Conservation (phyloP, 2,797 vertebrate genomes). For the Enteromius treurensis region DNA sequence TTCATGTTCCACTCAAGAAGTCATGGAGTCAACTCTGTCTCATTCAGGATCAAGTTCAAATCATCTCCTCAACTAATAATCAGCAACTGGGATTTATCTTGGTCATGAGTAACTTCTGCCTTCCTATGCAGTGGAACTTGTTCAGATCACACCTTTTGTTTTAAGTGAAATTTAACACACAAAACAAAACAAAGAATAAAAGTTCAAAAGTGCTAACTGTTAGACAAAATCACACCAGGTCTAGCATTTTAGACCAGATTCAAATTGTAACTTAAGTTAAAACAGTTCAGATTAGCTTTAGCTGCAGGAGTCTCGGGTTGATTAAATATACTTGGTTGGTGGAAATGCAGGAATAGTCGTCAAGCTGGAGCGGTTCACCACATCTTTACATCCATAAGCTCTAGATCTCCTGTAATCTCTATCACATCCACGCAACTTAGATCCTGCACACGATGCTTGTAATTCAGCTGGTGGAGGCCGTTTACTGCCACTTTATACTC, state of each 20-base stretch:
- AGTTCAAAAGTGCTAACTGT: neutral
- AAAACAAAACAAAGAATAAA: neutral
- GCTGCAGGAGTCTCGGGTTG: neutral
- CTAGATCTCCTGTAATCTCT: constrained; percentile 82
- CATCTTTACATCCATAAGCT: constrained; percentile 77
- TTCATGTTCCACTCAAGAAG: neutral
- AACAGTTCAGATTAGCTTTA: neutral
- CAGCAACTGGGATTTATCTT: neutral
- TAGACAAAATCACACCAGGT: neutral
- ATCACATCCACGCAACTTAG: constrained; percentile 77
- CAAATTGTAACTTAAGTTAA: neutral
- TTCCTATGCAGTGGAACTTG: neutral
- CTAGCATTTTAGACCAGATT: neutral
- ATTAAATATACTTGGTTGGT: neutral
- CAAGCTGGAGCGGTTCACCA: constrained; percentile 66
- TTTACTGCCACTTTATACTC: constrained; percentile 88
- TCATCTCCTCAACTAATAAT: neutral
- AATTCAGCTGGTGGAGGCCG: constrained; percentile 85
- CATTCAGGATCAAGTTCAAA: neutral
- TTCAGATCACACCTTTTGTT: neutral
- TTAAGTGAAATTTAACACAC: neutral
- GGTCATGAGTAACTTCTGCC: neutral
- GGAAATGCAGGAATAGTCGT: neutral
- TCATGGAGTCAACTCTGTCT: neutral
- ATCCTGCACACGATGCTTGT: constrained; percentile 88